Evolutionary conservation across 2,113 vertebrate genomes (phyloP).

Genomic region (Leptobrachium ailaonicum): DNA sequence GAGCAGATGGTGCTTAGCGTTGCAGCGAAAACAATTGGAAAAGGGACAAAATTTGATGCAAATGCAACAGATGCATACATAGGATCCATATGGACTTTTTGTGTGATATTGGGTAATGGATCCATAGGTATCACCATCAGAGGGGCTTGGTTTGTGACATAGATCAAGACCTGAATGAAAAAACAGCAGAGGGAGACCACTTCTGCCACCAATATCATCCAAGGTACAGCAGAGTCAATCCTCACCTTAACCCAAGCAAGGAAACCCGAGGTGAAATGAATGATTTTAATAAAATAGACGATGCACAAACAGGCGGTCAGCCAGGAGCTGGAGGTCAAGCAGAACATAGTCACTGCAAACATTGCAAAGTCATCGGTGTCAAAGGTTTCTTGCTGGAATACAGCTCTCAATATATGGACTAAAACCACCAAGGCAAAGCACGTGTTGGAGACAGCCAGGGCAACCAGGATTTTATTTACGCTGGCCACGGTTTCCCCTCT

Average conservation of each 20-base stretch:
- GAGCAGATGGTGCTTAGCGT: neutral
- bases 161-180: neutral
- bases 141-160: neutral
- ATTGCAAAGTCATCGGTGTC: no score
- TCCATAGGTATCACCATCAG: no score
- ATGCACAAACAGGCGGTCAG: neutral
- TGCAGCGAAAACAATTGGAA: neutral
- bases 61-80: neutral
- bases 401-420: no score
- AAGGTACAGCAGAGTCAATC: neutral
- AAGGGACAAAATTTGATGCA: neutral
- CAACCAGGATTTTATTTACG: constrained; percentile 9
- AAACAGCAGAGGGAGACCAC: neutral
- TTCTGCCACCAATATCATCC: constrained; percentile 8
- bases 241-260: neutral
- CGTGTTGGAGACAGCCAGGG: neutral
- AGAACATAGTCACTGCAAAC: neutral
- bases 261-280: neutral
- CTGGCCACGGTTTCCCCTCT: neutral
- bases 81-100: no score
- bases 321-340: neutral
- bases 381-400: no score
- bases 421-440: no score
- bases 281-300: constrained; percentile 16
- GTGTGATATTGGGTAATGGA: no score